These are phyloP conservation scores for Horisme vitalbata DNA, from an alignment of 2,888 invertebrate genomes.

Conservation along the genomic window DNA sequence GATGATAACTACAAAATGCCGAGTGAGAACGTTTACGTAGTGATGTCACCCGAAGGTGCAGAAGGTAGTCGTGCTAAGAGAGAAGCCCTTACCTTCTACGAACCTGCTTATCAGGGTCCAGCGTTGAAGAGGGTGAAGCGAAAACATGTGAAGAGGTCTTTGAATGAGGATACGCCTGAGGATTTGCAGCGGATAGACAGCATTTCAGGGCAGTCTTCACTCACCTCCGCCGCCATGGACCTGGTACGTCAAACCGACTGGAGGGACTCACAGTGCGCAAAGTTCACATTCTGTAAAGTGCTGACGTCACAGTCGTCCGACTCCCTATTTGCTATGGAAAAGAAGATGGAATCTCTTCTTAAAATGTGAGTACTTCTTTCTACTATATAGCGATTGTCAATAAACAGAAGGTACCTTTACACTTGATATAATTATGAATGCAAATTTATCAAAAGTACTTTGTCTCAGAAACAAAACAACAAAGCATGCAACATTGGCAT, in stretches of 20 bases:
- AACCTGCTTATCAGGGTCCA: conserved; percentile 48
- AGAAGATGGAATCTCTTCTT: conserved; percentile 89
- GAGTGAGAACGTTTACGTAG: conserved; percentile 78
- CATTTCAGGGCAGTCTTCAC: conserved; percentile 47
- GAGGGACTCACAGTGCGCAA: conserved; percentile 90
- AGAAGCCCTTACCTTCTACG: conserved; percentile 53
- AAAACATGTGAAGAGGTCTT: conserved; percentile 57
- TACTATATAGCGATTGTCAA: too few relatives aligned
- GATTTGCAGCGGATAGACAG: conserved; percentile 67
- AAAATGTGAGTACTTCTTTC: conserved; percentile 84
- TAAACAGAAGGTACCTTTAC: too few relatives aligned
- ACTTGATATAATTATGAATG: too few relatives aligned
- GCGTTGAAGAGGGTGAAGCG: conserved; percentile 53
- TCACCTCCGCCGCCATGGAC: conserved; percentile 72
- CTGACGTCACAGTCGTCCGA: conserved; percentile 87
- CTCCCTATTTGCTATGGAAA: conserved; percentile 89
- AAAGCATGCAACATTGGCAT: conserved; percentile 1
- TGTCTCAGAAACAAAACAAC: not conserved
- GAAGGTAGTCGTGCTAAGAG: conserved; percentile 62
- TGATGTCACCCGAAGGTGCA: conserved; percentile 71
- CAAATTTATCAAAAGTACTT: too few relatives aligned
- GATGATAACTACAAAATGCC: conserved; percentile 81
- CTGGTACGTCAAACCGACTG: conserved; percentile 84
- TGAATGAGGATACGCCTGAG: conserved; percentile 67
- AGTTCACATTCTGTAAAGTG: conserved; percentile 89